Base-by-base conservation (phyloP, 2,113 vertebrate genomes). In the Syrmaticus mikado region DNA sequence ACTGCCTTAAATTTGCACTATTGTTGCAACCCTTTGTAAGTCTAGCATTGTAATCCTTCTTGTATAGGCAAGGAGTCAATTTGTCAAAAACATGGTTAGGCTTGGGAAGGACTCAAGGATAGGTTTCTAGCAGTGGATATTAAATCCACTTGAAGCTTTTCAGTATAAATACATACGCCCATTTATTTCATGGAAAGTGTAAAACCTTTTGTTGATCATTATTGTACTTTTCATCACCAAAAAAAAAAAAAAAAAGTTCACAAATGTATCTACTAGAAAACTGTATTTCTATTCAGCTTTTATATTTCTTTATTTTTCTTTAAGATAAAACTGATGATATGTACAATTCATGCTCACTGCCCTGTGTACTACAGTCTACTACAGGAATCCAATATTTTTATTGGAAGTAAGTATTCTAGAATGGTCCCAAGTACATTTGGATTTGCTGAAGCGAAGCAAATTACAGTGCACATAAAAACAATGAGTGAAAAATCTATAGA, bases 371-470 rank as follows among this genome's bases (percentile, higher is more conserved):
- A n/a, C 19, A 13, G 19, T n/a, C 19, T 19, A 60, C 24, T 38
- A 38, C 60, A 62, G 24, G 36, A 38, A 62, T 62, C 36, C 36
- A 11, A 8, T 27, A 27, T 80, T 71, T 89, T 68, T 88, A 46
- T 76, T 90, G 16, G 22, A 70, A 79, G 36, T 71, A 91, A 74
- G 76, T 45, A 53, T 48, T 80, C n/a, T 61, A 73, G 22, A 85
- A 75, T 17, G 82, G 25, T 5, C 48, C 19, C 65, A 40, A 58
- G 24, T 77, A 41, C n/a, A 30, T 60, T 55, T 68, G 58, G 27
- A 52, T 82, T 94, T 89, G 27, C 25, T 85, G 67, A 95, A 90
- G n/a, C 40, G 84, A 57, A 32, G 46, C 76, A 88, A 94, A 91
- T 60, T 87, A 57, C 87, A 88, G 84, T 83, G 36, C 34, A 24